A percentile compares a stretch with the other conserved stretches of the same genome.
Evolutionary conservation across 2,113 vertebrate species (phyloP).

Genomic region (Varanus komodoensis): DNA sequence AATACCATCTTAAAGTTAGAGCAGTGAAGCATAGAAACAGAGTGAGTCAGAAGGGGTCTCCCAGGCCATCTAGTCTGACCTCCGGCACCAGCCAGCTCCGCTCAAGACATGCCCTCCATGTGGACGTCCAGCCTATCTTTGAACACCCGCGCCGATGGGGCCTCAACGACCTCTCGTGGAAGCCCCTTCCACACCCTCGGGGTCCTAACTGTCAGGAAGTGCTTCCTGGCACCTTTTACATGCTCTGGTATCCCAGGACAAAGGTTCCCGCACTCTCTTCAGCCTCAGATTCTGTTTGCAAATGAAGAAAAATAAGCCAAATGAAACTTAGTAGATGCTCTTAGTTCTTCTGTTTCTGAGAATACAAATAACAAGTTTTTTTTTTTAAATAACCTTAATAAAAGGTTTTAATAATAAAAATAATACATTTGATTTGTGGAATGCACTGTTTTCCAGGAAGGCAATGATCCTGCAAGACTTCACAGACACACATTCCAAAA

Average conservation of each 20-base stretch:
- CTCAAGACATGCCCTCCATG: too few relatives aligned
- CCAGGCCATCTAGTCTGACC: too few relatives aligned
- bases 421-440: too few relatives aligned
- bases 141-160: too few relatives aligned
- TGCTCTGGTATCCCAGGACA: background rate
- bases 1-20: slow-evolving; percentile 11
- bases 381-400: too few relatives aligned
- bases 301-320: background rate
- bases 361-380: background rate
- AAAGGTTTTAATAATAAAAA: too few relatives aligned
- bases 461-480: background rate
- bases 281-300: background rate
- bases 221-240: background rate
- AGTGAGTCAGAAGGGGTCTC: too few relatives aligned
- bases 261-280: background rate
- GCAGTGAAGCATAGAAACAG: slow-evolving; percentile 30
- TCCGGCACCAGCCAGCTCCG: too few relatives aligned
- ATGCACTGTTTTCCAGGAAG: background rate
- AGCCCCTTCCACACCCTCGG: too few relatives aligned
- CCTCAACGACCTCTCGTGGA: too few relatives aligned
- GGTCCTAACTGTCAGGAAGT: too few relatives aligned
- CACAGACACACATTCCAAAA: background rate
- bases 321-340: background rate
- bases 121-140: too few relatives aligned
- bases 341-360: background rate